phyloP scores from a whole-genome alignment of 53 echinoderm and acorn worm genomes.

The Paracentrotus lividus region DNA sequence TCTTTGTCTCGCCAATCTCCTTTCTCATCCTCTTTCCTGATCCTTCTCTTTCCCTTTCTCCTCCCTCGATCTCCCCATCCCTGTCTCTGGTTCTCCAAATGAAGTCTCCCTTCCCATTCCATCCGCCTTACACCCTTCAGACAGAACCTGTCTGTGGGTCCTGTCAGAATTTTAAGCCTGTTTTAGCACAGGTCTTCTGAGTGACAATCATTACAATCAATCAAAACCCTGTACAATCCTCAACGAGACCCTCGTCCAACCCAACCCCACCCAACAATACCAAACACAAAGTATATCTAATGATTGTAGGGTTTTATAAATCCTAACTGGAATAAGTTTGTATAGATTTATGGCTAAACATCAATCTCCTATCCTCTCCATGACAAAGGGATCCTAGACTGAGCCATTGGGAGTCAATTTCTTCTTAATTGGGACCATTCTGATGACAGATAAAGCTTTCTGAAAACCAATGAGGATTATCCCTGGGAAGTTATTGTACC shows the following conservation, averaged over 20 bases:
- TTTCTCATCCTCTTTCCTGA: not conserved
- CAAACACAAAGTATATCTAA: conserved; percentile 21
- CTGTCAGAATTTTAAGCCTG: not conserved
- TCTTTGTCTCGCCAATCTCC: not conserved
- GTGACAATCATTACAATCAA: conserved; percentile 35
- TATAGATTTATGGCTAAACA: conserved; percentile 38
- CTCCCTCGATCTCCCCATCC: not conserved
- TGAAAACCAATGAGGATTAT: not conserved
- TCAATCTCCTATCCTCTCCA: conserved; percentile 2
- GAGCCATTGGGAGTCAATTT: conserved; percentile 45
- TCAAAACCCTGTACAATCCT: not conserved
- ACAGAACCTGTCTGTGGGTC: not conserved
- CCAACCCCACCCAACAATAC: not conserved
- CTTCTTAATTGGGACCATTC: conserved; percentile 55
- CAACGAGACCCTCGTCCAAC: not conserved
- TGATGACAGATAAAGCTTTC: conserved; percentile 29
- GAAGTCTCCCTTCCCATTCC: not conserved
- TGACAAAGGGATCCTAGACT: not conserved
- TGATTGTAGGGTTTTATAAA: not conserved
- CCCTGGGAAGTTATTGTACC: not conserved
- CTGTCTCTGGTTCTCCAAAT: not conserved
- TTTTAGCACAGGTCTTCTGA: not conserved
- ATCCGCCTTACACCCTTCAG: too few species aligned
- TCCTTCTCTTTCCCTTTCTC: not conserved
- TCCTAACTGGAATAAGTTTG: not conserved